These are phyloP conservation scores for Hylaeus volcanicus DNA, from an alignment of 1,140 invertebrate species.

Conservation along the genomic window DNA sequence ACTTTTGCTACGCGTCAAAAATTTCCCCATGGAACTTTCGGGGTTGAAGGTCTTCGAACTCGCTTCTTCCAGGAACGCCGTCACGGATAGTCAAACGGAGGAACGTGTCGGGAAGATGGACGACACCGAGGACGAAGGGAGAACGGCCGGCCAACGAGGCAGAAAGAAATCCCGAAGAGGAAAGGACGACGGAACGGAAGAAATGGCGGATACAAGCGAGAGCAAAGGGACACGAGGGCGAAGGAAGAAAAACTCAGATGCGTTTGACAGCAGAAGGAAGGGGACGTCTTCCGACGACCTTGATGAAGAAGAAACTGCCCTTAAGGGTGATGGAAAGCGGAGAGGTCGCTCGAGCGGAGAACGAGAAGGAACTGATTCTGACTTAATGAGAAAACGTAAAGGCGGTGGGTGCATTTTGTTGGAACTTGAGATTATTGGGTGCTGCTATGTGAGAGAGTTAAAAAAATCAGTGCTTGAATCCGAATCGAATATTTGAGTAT, in stretches of 20 bases:
- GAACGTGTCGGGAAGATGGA: background rate
- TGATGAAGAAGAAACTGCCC: conserved; percentile 40
- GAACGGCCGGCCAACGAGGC: background rate
- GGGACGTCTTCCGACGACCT: background rate
- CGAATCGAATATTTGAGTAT: no score
- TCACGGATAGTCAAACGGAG: background rate
- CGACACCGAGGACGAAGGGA: conserved; percentile 8
- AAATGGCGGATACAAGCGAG: conserved; percentile 2
- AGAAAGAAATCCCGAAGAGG: background rate
- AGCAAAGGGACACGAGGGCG: conserved; percentile 1
- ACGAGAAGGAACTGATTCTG: background rate
- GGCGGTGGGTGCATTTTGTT: conserved; percentile 3
- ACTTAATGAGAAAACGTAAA: conserved; percentile 11
- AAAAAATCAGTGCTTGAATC: no score
- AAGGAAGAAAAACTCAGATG: conserved; percentile 30
- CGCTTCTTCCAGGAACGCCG: no score
- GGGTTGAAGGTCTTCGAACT: no score
- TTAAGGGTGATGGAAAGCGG: conserved; percentile 3
- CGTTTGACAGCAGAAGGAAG: conserved; percentile 9
- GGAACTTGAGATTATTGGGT: background rate
- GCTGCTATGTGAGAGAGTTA: no score
- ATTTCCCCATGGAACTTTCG: no score
- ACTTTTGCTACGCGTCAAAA: no score
- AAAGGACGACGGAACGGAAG: background rate
- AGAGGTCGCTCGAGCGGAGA: background rate